A percentile compares a stretch with the other conserved stretches of the same genome.
These are phyloP conservation scores for Clarias pachynema DNA, from an alignment of 2,797 vertebrate genomes.

Conservation along the genomic window DNA sequence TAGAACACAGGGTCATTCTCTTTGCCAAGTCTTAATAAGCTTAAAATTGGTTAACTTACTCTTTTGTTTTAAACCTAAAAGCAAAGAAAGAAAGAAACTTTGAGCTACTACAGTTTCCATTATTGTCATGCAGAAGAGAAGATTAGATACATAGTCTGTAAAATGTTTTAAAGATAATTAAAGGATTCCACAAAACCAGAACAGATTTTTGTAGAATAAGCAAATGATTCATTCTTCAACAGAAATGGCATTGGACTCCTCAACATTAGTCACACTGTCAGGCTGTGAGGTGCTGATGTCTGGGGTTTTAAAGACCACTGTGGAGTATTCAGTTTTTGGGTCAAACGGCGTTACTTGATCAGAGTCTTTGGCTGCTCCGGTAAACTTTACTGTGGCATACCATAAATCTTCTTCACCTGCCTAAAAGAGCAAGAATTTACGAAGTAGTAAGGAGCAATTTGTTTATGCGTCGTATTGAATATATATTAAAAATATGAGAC, in stretches of 20 bases:
- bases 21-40: neutral
- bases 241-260: neutral
- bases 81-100: neutral
- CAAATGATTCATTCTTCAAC: neutral
- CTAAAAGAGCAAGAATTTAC: slow-evolving; percentile 25
- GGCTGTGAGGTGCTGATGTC: neutral
- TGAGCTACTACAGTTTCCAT: neutral
- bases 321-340: slow-evolving; percentile 45
- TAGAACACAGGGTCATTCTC: neutral
- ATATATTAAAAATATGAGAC: neutral
- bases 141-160: neutral
- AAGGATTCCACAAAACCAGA: neutral
- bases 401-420: slow-evolving; percentile 41
- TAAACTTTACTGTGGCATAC: slow-evolving; percentile 48
- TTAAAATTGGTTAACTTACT: neutral
- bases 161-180: neutral
- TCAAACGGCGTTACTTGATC: slow-evolving; percentile 25
- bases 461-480: neutral
- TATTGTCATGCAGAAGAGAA: neutral
- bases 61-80: neutral
- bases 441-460: neutral
- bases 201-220: neutral
- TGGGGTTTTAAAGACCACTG: slow-evolving; percentile 32
- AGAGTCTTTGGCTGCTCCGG: neutral
- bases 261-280: neutral